These are phyloP conservation scores for Aphyosemion australe DNA, from an alignment of 2,113 vertebrate genomes.

Conservation along the genomic window DNA sequence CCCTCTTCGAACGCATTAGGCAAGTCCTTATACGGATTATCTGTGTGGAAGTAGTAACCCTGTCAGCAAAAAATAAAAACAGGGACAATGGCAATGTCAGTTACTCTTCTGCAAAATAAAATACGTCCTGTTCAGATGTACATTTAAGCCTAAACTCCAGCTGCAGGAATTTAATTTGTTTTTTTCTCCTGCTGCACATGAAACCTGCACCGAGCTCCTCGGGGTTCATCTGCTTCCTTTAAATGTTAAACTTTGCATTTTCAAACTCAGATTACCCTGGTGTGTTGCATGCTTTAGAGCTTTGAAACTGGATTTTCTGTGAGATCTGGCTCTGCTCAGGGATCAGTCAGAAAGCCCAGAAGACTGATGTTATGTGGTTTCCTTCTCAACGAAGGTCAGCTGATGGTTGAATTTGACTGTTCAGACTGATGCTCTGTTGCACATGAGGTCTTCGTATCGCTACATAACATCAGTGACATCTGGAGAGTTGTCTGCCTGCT, in stretches of 20 bases:
- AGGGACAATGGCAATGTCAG: conserved; percentile 48
- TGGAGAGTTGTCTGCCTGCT: not conserved
- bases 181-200: conserved; percentile 33
- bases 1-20: conserved; percentile 95
- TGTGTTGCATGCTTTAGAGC: conserved; percentile 42
- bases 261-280: conserved; percentile 54
- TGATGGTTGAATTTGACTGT: conserved; percentile 4
- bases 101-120: conserved; percentile 32
- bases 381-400: conserved; percentile 24
- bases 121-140: conserved; percentile 36
- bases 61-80: conserved; percentile 65
- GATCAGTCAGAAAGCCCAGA: conserved; percentile 49
- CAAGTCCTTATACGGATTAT: conserved; percentile 98
- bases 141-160: conserved; percentile 43
- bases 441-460: no score
- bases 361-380: conserved; percentile 30
- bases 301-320: conserved; percentile 53
- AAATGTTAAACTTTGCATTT: conserved; percentile 76
- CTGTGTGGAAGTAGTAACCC: conserved; percentile 99
- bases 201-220: conserved; percentile 41
- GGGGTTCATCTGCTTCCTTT: conserved; percentile 57
- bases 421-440: no score
- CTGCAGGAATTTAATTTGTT: conserved; percentile 55
- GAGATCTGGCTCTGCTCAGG: conserved; percentile 25
- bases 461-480: not conserved